phyloP scores from a whole-genome alignment of 1,140 invertebrate genomes.

The Prorops nasuta region DNA sequence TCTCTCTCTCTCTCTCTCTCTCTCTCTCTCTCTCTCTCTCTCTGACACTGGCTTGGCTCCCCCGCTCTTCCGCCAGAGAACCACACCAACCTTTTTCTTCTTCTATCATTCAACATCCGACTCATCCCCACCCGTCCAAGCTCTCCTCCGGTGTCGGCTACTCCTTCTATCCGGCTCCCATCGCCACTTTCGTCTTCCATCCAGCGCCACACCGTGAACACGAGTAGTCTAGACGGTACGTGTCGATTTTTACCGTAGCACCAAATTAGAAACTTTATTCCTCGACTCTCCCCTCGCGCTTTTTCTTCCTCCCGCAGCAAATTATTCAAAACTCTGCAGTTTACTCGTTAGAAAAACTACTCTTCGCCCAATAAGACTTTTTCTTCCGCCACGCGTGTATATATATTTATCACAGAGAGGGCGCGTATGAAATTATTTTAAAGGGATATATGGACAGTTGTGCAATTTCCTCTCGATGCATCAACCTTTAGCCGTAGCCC shows the following conservation, averaged over 20 bases:
- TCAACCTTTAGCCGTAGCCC: too few relatives aligned
- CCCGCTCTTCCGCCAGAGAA: too few relatives aligned
- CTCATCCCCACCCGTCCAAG: conserved; percentile 14
- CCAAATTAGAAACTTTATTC: conserved; percentile 51
- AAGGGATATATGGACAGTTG: conserved; percentile 14
- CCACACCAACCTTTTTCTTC: too few relatives aligned
- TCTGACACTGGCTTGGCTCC: too few relatives aligned
- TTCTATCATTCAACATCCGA: too few relatives aligned
- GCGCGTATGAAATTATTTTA: conserved; percentile 30
- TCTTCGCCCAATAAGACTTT: too few relatives aligned
- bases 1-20: conserved; percentile 15
- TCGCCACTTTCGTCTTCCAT: conserved; percentile 19
- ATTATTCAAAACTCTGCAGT: too few relatives aligned
- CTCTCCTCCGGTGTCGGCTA: conserved; percentile 17
- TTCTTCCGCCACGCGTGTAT: conserved; percentile 12
- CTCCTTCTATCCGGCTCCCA: conserved; percentile 19
- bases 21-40: conserved; percentile 28
- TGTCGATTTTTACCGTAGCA: conserved; percentile 55
- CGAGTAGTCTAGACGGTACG: conserved; percentile 54
- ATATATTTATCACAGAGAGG: too few relatives aligned
- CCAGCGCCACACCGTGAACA: too few relatives aligned
- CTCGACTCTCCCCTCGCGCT: conserved; percentile 10
- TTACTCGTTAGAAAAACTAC: too few relatives aligned
- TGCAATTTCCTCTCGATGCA: too few relatives aligned
- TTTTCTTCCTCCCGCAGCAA: conserved; percentile 8